phyloP scores from a whole-genome alignment of 2,113 vertebrate genomes.

The Ciconia maguari region DNA sequence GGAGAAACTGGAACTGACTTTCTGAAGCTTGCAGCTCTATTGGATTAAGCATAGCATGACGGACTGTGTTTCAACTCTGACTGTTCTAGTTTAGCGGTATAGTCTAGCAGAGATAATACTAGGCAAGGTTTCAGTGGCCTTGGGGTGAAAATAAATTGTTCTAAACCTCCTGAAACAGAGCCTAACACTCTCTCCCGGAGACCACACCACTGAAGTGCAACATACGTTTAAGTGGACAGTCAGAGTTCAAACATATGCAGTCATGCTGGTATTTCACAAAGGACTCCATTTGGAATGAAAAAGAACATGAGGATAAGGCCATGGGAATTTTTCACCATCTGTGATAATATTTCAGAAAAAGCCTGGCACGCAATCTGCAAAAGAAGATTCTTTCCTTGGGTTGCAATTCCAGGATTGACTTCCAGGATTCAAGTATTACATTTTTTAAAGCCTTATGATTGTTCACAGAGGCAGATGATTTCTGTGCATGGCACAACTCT shows the following conservation, averaged over 20 bases:
- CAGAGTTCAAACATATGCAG: conserved; percentile 59
- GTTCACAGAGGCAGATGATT: not conserved
- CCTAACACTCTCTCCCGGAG: not conserved
- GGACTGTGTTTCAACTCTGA: not conserved
- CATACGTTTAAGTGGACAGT: conserved; percentile 57
- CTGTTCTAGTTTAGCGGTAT: not conserved
- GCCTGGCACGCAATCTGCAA: conserved; percentile 13
- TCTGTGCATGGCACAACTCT: not conserved
- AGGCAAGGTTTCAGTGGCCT: conserved; percentile 20
- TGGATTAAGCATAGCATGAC: not conserved
- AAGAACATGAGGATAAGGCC: conserved; percentile 37
- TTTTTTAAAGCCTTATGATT: not conserved
- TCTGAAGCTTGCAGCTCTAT: not conserved
- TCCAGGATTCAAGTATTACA: not conserved
- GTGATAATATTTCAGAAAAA: conserved; percentile 50
- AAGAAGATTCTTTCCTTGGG: not conserved
- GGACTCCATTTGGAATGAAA: conserved; percentile 41
- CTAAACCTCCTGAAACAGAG: not conserved
- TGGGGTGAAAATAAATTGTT: conserved; percentile 28
- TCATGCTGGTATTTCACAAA: conserved; percentile 30
- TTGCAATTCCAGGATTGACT: not conserved
- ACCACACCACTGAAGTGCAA: conserved; percentile 15
- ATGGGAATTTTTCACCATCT: conserved; percentile 65
- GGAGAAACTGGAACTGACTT: not conserved
- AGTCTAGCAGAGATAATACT: not conserved